Evolutionary conservation across 2,797 vertebrate genomes (phyloP).

Genomic region (Choloepus didactylus): DNA sequence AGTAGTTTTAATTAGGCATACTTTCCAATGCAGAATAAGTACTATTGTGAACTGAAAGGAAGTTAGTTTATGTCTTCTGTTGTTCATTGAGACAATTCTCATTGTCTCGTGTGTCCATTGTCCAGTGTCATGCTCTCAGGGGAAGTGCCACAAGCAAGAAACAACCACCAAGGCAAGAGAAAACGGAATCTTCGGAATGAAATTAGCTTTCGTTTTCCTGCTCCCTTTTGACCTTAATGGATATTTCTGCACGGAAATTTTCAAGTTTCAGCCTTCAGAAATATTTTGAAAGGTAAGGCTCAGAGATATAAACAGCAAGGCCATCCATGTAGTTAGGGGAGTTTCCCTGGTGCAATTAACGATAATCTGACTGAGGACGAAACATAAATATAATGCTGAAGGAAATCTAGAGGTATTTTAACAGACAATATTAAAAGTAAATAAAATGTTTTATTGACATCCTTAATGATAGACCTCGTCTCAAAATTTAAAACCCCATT

Average conservation of each 20-base stretch:
- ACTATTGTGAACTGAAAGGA: not conserved
- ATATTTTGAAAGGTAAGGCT: slow-evolving; percentile 27
- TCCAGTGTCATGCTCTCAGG: slow-evolving; percentile 8
- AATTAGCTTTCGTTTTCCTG: slow-evolving; percentile 69
- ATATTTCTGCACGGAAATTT: not conserved
- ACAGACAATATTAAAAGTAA: not conserved
- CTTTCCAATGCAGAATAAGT: slow-evolving; percentile 72
- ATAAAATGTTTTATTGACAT: not conserved
- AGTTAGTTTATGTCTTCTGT: slow-evolving; percentile 56
- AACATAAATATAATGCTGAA: not conserved
- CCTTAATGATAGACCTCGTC: not conserved
- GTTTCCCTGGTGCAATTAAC: not conserved
- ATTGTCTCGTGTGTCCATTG: not conserved
- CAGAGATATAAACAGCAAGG: not conserved
- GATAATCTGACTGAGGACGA: not conserved
- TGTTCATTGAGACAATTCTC: slow-evolving; percentile 65
- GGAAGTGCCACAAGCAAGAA: slow-evolving; percentile 64
- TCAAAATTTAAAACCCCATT: not conserved
- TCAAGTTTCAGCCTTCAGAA: slow-evolving; percentile 35
- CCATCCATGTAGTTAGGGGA: not conserved
- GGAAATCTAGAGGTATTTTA: not conserved
- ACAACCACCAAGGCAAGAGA: not conserved
- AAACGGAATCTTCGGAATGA: slow-evolving; percentile 58
- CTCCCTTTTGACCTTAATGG: slow-evolving; percentile 25
- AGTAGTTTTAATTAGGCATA: slow-evolving; percentile 52